A percentile compares a stretch with the other conserved stretches of the same genome.
phyloP scores from a whole-genome alignment of 2,113 vertebrate species.

The Athene cunicularia region DNA sequence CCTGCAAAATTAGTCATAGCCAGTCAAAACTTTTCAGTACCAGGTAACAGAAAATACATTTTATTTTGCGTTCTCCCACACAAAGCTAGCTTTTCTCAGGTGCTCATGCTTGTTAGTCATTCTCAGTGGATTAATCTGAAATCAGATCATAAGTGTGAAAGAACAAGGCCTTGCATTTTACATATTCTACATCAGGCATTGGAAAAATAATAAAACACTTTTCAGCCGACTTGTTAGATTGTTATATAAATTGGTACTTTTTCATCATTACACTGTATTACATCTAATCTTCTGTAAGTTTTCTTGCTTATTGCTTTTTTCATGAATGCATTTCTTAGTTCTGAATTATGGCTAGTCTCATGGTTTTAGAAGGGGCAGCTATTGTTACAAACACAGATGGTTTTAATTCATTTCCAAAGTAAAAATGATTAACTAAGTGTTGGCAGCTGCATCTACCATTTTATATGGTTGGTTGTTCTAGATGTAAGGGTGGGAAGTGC shows the following conservation, averaged over 20 bases:
- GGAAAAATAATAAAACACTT: not conserved
- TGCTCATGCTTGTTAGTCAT: not conserved
- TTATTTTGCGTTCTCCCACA: not conserved
- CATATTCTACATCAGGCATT: not conserved
- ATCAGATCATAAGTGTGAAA: not conserved
- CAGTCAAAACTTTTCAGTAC: not conserved
- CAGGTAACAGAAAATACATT: not conserved
- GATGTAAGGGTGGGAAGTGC: not conserved
- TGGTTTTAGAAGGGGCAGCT: conserved; percentile 18
- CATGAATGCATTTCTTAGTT: not conserved
- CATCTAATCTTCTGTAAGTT: not conserved
- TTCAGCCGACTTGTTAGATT: not conserved
- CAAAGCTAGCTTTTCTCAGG: not conserved
- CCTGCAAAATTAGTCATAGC: not conserved
- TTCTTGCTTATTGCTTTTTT: conserved; percentile 9
- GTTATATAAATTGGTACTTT: not conserved
- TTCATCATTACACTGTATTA: not conserved
- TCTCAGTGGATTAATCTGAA: not conserved
- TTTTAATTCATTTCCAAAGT: not conserved
- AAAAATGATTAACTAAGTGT: not conserved
- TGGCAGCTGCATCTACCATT: not conserved
- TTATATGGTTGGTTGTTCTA: not conserved
- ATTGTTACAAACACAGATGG: not conserved
- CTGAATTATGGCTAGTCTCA: not conserved
- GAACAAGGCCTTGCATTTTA: not conserved